phyloP scores from a whole-genome alignment of 2,113 vertebrate species.

The Chaetodon auriga region DNA sequence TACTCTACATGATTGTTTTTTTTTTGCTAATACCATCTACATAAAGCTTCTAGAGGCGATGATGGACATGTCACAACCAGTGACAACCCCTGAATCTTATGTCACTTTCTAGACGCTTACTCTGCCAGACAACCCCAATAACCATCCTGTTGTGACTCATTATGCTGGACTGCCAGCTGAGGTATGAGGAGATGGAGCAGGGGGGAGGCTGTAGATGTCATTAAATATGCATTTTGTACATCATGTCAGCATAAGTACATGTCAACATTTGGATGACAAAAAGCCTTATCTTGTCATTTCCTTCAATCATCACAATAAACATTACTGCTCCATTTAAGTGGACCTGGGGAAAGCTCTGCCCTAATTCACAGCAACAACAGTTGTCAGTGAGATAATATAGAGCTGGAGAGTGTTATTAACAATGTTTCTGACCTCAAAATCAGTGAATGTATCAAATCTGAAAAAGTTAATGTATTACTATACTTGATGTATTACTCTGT shows the following conservation, averaged over 20 bases:
- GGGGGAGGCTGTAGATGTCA: constrained; percentile 3
- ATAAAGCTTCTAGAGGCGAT: not conserved
- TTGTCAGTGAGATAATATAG: not conserved
- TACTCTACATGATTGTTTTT: not conserved
- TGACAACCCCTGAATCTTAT: constrained; percentile 7
- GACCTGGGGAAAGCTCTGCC: not conserved
- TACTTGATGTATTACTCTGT: too few species aligned
- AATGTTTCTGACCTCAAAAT: not conserved
- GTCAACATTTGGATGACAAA: constrained; percentile 49
- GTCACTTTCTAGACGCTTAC: not conserved
- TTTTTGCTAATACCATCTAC: constrained; percentile 27
- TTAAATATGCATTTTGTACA: constrained; percentile 59
- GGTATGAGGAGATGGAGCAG: not conserved
- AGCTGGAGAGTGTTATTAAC: not conserved
- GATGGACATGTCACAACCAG: constrained; percentile 25
- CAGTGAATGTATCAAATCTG: not conserved
- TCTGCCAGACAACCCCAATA: constrained; percentile 27
- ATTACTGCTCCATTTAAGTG: constrained; percentile 27
- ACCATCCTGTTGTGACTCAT: constrained; percentile 41
- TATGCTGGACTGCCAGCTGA: constrained; percentile 12
- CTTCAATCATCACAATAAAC: constrained; percentile 39
- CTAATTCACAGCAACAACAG: not conserved
- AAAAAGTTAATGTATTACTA: not conserved
- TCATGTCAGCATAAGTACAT: constrained; percentile 46
- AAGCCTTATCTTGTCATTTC: constrained; percentile 37